Conservation (phyloP, 1,140 invertebrate species). For the Drosophila paulistorum region DNA sequence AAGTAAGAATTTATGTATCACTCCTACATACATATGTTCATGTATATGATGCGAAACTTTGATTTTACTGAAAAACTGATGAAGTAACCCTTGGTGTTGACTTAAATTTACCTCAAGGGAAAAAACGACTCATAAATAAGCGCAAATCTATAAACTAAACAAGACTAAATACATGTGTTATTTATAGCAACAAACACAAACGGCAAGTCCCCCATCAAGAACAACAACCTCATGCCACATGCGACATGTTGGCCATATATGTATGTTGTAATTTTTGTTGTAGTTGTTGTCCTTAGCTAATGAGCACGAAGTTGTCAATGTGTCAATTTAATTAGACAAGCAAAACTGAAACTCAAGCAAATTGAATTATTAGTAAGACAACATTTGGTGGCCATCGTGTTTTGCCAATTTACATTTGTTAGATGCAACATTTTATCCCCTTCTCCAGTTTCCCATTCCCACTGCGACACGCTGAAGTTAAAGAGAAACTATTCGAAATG, state of each 20-base stretch:
- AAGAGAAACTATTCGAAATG: background rate
- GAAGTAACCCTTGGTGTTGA: background rate
- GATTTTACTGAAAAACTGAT: background rate
- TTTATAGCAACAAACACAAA: conserved; percentile 40
- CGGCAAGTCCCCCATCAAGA: conserved; percentile 16
- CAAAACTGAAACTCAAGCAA: conserved; percentile 48
- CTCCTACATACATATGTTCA: no score
- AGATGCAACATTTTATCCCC: conserved; percentile 3
- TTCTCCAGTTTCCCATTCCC: no score
- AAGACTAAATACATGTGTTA: conserved; percentile 69
- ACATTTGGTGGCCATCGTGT: conserved; percentile 43
- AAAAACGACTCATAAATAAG: conserved; percentile 68
- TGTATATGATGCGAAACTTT: no score
- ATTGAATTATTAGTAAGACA: conserved; percentile 20
- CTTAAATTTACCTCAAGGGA: conserved; percentile 25
- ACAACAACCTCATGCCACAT: conserved; percentile 29
- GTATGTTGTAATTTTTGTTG: conserved; percentile 39
- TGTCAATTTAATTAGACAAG: conserved; percentile 83
- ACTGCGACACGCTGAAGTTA: background rate
- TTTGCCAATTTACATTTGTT: conserved; percentile 12
- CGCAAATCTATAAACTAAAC: conserved; percentile 81
- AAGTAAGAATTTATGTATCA: no score
- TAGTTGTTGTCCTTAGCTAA: conserved; percentile 61
- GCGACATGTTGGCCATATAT: conserved; percentile 28
- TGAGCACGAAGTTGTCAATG: conserved; percentile 81